These are phyloP conservation scores for Calidris pugnax DNA, from an alignment of 2,113 vertebrate species.

Conservation along the genomic window DNA sequence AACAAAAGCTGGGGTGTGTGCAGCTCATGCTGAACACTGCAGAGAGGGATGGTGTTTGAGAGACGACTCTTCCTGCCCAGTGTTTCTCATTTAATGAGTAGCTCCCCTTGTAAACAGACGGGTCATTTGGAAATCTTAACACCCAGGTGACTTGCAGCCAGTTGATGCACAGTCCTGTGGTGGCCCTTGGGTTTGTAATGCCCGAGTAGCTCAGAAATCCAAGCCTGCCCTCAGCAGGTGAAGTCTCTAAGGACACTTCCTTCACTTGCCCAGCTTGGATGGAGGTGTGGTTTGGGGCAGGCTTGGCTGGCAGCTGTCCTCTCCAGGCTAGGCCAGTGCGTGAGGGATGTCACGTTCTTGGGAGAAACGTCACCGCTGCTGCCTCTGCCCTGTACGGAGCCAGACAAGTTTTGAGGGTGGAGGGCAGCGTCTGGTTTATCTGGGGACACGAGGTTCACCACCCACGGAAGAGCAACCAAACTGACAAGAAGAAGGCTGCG, in stretches of 20 bases:
- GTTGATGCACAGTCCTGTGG: rapidly evolving
- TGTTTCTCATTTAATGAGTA: background rate
- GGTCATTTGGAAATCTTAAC: too few relatives aligned
- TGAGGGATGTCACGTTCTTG: background rate
- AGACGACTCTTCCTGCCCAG: background rate
- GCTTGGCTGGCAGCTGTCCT: background rate
- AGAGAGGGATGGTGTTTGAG: background rate
- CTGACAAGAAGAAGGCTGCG: background rate
- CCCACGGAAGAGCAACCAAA: background rate
- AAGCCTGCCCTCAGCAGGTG: background rate
- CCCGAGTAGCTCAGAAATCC: background rate
- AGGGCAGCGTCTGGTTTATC: background rate
- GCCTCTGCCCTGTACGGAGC: background rate
- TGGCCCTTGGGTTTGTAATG: background rate
- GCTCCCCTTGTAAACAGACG: background rate
- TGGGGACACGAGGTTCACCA: background rate
- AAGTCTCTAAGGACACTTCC: background rate
- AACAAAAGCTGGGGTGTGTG: background rate
- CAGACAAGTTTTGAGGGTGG: background rate
- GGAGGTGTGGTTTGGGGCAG: background rate
- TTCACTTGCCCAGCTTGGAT: background rate
- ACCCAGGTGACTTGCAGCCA: background rate
- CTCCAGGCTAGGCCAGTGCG: background rate
- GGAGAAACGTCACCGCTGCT: rapidly evolving
- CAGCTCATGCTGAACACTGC: rapidly evolving